These are phyloP conservation scores for Chelmon rostratus DNA, from an alignment of 2,797 vertebrate species.

Conservation along the genomic window DNA sequence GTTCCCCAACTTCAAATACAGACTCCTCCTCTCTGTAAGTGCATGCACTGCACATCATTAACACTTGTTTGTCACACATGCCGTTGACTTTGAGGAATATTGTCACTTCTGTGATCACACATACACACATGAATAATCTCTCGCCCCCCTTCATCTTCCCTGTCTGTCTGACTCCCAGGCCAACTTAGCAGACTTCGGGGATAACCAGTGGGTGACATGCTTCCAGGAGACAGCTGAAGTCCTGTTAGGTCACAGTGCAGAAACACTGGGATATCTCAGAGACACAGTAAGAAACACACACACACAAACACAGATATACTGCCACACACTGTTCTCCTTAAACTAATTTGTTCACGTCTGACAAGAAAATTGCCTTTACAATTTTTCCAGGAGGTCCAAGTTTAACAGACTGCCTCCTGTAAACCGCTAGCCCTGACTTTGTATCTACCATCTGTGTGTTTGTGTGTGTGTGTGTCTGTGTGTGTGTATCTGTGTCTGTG, in stretches of 20 bases:
- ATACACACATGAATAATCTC: slow-evolving; percentile 45
- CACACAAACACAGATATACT: slow-evolving; percentile 12
- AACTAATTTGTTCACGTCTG: slow-evolving; percentile 25
- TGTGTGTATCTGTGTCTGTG: slow-evolving; percentile 28
- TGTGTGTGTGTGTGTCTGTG: slow-evolving; percentile 24
- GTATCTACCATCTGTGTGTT: slow-evolving; percentile 16
- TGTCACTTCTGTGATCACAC: slow-evolving; percentile 19
- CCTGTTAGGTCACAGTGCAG: slow-evolving; percentile 91
- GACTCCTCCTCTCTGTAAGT: slow-evolving; percentile 93
- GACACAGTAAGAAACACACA: slow-evolving; percentile 88
- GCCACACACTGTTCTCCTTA: slow-evolving; percentile 26
- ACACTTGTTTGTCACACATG: slow-evolving; percentile 12
- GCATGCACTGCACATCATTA: slow-evolving; percentile 15
- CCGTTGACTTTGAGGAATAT: slow-evolving; percentile 24
- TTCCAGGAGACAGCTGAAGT: slow-evolving; percentile 95
- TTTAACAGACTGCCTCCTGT: slow-evolving; percentile 41
- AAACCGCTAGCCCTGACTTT: slow-evolving; percentile 36
- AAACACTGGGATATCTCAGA: slow-evolving; percentile 91
- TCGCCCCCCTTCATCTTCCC: slow-evolving; percentile 24
- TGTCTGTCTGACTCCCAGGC: slow-evolving; percentile 82
- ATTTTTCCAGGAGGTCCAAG: slow-evolving; percentile 33
- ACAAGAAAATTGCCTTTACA: slow-evolving; percentile 33
- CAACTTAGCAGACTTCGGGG: slow-evolving; percentile 93
- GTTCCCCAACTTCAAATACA: slow-evolving; percentile 94
- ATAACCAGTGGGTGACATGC: slow-evolving; percentile 98